Evolutionary conservation across 2,888 invertebrate genomes (phyloP), one percentile per base, ranked within the genome.

Genomic region (Tholera decimalis): DNA sequence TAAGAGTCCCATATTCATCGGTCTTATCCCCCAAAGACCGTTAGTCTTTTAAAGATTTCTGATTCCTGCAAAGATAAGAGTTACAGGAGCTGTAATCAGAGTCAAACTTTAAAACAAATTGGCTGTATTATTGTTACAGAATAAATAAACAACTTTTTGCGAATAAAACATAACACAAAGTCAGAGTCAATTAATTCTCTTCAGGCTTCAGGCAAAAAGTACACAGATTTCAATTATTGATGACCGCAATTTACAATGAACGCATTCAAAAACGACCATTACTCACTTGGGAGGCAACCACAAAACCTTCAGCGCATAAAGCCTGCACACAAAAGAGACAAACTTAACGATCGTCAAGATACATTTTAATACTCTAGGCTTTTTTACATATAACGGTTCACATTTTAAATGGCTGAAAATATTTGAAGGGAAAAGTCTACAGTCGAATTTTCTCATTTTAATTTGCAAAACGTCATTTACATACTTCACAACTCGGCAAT

Each of bases 301-400:
- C 46, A 58, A 53, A 59, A 54, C 64, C 59, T 60, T 58, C 44
- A 54, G 30, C 30, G 41, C 51, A 49, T 56, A 68, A 67, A 73
- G 20, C 54, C 49, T 46, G 59, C 33, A 61, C 39, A 39, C 43
- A 56, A 70, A 53, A 39, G 20, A 8, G 35, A 57, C 37, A 46
- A 75, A 50, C 54, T 58, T 54, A 59, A 77, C 55, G 58, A 73
- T 64, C 55, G 51, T 41, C 70, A 50, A 43, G 26, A 62, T 64
- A 49, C 20, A 62, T 71, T 56, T 70, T 66, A 64, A 78, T 63
- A 47, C 33, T 41, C 43, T 22, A 49, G 24, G 47, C 35, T 62
- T 47, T 61, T 65, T 58, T 22, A 37, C 33, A 55, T 30, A 11
- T 47, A 58, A 59, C 30, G 37, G 15, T n/a, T 39, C 33, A 53